Base-by-base conservation (phyloP, 2,797 vertebrate species). In the Hylomyscus alleni region DNA sequence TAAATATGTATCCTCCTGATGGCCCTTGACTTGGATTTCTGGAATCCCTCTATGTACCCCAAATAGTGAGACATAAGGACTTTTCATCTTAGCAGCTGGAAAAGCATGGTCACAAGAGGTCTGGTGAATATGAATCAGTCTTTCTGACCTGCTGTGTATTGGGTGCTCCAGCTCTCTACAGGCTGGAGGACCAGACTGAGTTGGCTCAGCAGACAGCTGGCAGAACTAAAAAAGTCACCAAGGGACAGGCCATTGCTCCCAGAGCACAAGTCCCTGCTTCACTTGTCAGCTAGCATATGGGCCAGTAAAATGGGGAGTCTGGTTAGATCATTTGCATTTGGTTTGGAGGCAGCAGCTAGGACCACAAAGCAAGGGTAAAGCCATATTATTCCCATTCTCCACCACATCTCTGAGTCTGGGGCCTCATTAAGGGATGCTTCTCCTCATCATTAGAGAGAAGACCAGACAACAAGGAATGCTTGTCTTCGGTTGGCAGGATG, bases 381-480 rank as follows among this genome's bases (percentile, higher is more conserved):
- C 22, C 78, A 65, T 2, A 7, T 26, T 50, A 14, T 76, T 87
- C 62, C 31, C 50, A 54, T 76, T 52, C 65, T 89, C 44, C 20
- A 26, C 78, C 89, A 34, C 17, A 37, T 19, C 47, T 58, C 62
- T 84, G 85, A 89, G 82, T 44, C 11, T 7, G 54, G 3, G 31
- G 40, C 47, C 84, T 87, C 56, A 19, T 52, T 94, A 92, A 92
- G 31, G 15, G 77, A 80, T 77, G n/a, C 34, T 34, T 75, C 52
- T 83, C 31, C 40, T 52, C 69, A 52, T 24, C 69, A 80, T 31
- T 77, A 77, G 82, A 95, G 69, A 94, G 69, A 84, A 29, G 44
- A 69, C 56, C 65, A 91, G 95, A 60, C 92, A 75, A 65, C 40
- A 94, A 96, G 83, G 44, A 72, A 91, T 31, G 22, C 47, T 54